A percentile compares a stretch with the other conserved stretches of the same genome.
phyloP scores from a whole-genome alignment of 2,888 invertebrate genomes.

The Tyria jacobaeae region DNA sequence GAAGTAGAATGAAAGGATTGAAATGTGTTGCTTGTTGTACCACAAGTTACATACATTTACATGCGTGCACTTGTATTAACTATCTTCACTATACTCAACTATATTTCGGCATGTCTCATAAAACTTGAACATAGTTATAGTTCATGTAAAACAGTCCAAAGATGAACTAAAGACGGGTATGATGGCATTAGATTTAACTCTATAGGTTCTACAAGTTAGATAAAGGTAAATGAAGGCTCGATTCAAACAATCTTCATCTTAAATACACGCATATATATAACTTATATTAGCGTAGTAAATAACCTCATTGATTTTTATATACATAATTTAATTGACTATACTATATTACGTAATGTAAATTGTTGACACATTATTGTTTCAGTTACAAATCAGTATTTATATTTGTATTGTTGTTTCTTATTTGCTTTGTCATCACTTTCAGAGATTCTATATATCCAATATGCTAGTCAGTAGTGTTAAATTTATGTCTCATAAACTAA shows the following conservation, averaged over 20 bases:
- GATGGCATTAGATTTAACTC: not conserved
- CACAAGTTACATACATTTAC: not conserved
- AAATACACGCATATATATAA: not conserved
- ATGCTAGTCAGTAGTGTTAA: too few relatives aligned
- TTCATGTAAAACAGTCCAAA: not conserved
- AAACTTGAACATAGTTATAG: not conserved
- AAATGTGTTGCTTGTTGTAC: not conserved
- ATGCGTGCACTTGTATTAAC: not conserved
- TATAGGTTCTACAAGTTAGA: not conserved
- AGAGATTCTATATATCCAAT: too few relatives aligned
- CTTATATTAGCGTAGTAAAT: too few relatives aligned
- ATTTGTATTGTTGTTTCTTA: too few relatives aligned
- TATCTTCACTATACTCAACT: not conserved
- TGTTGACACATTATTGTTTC: too few relatives aligned
- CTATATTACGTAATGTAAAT: too few relatives aligned
- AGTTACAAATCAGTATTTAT: too few relatives aligned
- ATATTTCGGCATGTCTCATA: not conserved
- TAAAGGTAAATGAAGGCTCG: not conserved
- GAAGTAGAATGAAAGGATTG: conserved; percentile 10
- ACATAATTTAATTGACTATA: too few relatives aligned
- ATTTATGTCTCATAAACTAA: too few relatives aligned
- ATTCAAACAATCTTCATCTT: not conserved
- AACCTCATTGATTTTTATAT: too few relatives aligned
- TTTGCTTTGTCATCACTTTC: too few relatives aligned
- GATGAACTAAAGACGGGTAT: not conserved